A percentile compares a stretch with the other conserved stretches of the same genome.
Conservation (phyloP, 2,797 vertebrate genomes). For the Acomys russatus region DNA sequence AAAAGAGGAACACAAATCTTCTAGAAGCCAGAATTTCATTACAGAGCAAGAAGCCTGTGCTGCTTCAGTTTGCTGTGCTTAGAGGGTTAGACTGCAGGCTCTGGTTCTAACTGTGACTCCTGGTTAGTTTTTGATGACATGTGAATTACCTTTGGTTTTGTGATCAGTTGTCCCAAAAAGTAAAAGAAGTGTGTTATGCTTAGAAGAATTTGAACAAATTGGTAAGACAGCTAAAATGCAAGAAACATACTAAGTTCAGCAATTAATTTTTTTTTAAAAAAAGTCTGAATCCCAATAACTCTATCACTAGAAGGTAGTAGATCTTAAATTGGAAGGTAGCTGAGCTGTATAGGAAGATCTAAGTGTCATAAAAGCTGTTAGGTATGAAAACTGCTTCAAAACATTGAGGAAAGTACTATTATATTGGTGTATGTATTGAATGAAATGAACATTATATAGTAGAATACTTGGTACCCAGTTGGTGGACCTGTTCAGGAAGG, state of each 20-base stretch:
- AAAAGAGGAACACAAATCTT: not conserved
- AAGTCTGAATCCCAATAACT: too few species aligned
- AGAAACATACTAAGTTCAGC: not conserved
- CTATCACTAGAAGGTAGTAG: not conserved
- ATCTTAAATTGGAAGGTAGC: not conserved
- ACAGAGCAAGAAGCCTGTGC: too few species aligned
- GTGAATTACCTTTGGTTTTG: too few species aligned
- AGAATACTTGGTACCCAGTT: not conserved
- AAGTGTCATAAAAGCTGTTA: not conserved
- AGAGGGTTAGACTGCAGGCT: not conserved
- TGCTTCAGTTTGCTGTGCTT: not conserved
- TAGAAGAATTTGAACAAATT: not conserved
- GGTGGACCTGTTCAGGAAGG: not conserved
- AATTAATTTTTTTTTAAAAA: too few species aligned
- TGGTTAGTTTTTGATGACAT: not conserved
- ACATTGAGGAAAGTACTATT: not conserved
- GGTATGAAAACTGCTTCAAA: not conserved
- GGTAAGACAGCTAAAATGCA: not conserved
- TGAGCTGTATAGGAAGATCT: not conserved
- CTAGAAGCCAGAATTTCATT: not conserved
- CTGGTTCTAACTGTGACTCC: fast-evolving
- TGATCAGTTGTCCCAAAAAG: not conserved
- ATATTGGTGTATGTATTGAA: not conserved
- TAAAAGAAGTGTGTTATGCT: not conserved
- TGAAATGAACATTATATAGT: not conserved